Evolutionary conservation across 2,113 vertebrate genomes (phyloP).

Genomic region (Salvelinus alpinus): DNA sequence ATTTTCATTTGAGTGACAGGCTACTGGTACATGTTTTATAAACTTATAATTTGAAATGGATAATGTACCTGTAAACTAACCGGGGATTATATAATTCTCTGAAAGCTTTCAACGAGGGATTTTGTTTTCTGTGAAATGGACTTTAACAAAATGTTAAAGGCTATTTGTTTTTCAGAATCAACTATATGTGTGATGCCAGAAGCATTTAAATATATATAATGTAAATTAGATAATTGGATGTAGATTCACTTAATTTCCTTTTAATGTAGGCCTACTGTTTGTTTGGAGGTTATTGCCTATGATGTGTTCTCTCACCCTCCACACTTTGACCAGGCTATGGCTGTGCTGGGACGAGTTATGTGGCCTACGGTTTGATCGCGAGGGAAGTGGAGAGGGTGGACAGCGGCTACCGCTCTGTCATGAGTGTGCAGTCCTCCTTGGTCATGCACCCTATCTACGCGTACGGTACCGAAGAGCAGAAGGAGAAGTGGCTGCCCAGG

Average conservation of each 20-base stretch:
- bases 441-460: constrained; percentile 90
- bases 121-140: background rate
- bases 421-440: constrained; percentile 94
- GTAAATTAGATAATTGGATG: background rate
- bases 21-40: no score
- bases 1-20: no score
- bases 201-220: background rate
- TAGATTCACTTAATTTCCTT: background rate
- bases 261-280: constrained; percentile 19
- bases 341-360: constrained; percentile 88
- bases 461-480: constrained; percentile 86
- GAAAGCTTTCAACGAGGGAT: background rate
- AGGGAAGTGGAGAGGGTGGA: constrained; percentile 89
- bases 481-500: constrained; percentile 83
- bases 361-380: constrained; percentile 87
- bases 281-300: background rate
- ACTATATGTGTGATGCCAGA: background rate
- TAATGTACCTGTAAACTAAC: no score
- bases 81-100: no score
- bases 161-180: constrained; percentile 23
- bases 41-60: no score
- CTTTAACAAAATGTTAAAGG: constrained; percentile 13
- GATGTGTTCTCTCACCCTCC: background rate
- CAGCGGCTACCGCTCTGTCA: constrained; percentile 87
- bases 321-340: constrained; percentile 76